A percentile compares a stretch with the other conserved stretches of the same genome.
Conservation (phyloP, 1,140 invertebrate species). For the Drosophila seguyi region DNA sequence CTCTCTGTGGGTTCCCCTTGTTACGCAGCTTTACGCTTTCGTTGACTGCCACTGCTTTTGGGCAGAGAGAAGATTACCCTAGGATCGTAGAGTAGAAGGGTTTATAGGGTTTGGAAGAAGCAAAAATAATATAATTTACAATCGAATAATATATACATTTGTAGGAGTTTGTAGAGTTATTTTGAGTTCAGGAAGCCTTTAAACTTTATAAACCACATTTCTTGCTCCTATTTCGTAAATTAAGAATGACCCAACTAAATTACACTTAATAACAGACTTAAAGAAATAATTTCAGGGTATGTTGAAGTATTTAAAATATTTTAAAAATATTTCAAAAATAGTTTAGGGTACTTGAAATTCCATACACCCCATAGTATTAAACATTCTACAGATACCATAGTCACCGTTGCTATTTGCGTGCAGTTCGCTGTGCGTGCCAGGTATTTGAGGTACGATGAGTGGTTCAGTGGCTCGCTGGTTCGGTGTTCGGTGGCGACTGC, state of each 20-base stretch:
- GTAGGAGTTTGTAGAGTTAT: not conserved
- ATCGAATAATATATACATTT: not conserved
- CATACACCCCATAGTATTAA: no score
- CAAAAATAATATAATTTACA: no score
- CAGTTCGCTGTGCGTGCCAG: constrained; percentile 40
- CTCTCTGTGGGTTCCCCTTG: constrained; percentile 37
- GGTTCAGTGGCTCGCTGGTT: constrained; percentile 6
- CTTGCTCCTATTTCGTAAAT: no score
- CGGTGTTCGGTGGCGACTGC: constrained; percentile 41
- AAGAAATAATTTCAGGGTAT: not conserved
- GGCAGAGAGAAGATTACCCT: not conserved
- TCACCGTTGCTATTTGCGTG: constrained; percentile 40
- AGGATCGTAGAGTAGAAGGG: not conserved
- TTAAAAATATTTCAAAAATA: not conserved
- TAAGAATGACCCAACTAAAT: no score
- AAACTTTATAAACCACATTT: no score
- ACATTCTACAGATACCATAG: not conserved
- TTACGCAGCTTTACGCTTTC: constrained; percentile 73
- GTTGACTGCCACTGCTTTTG: constrained; percentile 52
- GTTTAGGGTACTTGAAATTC: not conserved
- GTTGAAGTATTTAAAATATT: not conserved
- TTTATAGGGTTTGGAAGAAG: not conserved
- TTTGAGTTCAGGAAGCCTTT: fast-evolving
- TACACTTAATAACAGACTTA: no score
- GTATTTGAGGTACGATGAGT: constrained; percentile 18